Base-by-base conservation (phyloP, 2,113 vertebrate species). In the Seriola aureovittata region DNA sequence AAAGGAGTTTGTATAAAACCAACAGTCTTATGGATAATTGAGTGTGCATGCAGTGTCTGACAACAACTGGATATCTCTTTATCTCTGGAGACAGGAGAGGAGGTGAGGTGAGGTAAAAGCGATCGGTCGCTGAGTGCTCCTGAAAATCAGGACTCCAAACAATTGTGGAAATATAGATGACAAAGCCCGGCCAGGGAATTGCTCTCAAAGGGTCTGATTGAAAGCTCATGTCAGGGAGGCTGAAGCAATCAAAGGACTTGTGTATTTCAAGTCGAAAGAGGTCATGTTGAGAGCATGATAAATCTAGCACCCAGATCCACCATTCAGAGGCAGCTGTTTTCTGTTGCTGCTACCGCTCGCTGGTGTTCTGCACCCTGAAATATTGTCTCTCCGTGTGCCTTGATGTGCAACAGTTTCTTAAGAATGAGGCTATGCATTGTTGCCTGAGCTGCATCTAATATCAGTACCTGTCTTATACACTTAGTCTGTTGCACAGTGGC, bases 121-220 rank as follows among this genome's bases (percentile, higher is more conserved):
- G 74, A 92, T 89, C 42, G 14, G 67, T 32, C 46, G 74, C 77
- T 75, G 83, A 92, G 91, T 71, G 85, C 78, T 78, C 74, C 82
- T 87, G 82, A 89, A 88, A 89, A 90, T 87, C 92, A 86, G 80
- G 66, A 82, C 77, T 89, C 89, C 85, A 88, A 93, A 93, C 89
- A 85, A 79, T 90, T 69, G 78, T 75, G 84, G 82, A 87, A 91
- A 90, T 90, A 89, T 78, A 86, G 85, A 93, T 90, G 88, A 91
- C 89, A 91, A 86, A 89, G 86, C 76, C 80, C 6, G 59, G 58
- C 80, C 36, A 16, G 86, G 81, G 91, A 85, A 91, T 91, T 85
- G 85, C 85, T 89, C 90, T 91, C 89, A 88, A 86, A 89, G 75
- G 73, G 57, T 70, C 69, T 92, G 92, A 94, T 92, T 92, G 91